Evolutionary conservation across 2,113 vertebrate species (phyloP), one percentile per base, ranked within the genome.

Genomic region (Poeciliopsis prolifica): DNA sequence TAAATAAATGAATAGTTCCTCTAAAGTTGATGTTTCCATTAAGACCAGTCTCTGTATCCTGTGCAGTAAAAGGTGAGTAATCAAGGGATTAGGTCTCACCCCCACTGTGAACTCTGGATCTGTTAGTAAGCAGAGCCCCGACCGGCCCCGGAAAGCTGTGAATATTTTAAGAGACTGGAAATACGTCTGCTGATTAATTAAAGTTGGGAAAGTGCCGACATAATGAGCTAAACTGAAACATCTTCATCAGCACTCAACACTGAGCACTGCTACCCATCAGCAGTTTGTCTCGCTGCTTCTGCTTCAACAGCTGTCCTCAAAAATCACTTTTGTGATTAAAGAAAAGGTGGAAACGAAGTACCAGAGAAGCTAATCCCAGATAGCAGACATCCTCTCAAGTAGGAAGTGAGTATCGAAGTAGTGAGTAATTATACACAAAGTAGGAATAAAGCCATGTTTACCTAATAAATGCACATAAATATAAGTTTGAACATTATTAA

Each of bases 131-230:
- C 68, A 73, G 86, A 69, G 58, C 63, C 54, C 77, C 71, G 81
- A 80, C 72, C 72, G 76, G 85, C 86, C 85, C 87, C 33, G 7
- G 87, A 90, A 90, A 88, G 80, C 71, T 75, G 82, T 94, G 85
- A 91, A 94, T 94, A 92, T 94, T 94, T 94, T 65, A 93, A 87
- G 13, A 92, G 85, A 77, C 65, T 83, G 72, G 68, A 93, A 90
- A 92, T 76, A 87, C 64, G 78, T 76, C 69, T 83, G 86, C 74
- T 88, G 86, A 90, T 92, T 90, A 93, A 91, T 88, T 86, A 91
- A 86, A 77, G 71, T 65, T 79, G 68, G 74, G 65, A 82, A 48
- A 61, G 54, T 71, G 78, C 78, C 17, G 65, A 67, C 28, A 86
- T 74, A 90, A 88, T 65, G 35, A 88, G 80, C 70, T 29, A 72